Percentiles rank a stretch among this genome's conserved stretches.
phyloP scores from a whole-genome alignment of 2,113 vertebrate species.

The Ia io region DNA sequence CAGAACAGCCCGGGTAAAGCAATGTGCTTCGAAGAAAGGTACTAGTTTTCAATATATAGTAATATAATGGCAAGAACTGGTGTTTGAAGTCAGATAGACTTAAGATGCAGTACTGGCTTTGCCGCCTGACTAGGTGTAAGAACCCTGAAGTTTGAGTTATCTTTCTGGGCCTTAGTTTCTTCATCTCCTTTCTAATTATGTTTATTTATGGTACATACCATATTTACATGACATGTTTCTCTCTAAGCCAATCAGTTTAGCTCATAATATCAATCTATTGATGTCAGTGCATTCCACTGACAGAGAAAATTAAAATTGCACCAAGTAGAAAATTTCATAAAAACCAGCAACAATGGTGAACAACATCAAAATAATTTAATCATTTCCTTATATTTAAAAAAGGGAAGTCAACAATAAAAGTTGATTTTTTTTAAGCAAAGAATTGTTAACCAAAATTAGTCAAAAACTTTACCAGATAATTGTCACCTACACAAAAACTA shows the following conservation, averaged over 20 bases:
- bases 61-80: not conserved
- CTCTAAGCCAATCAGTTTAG: not conserved
- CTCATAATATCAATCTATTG: not conserved
- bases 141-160: not conserved
- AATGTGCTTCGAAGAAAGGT: not conserved
- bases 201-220: not conserved
- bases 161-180: not conserved
- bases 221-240: not conserved
- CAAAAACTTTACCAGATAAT: not conserved
- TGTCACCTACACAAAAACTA: not conserved
- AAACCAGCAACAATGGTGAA: not conserved
- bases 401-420: not conserved
- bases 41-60: not conserved
- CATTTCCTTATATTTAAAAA: constrained; percentile 8
- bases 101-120: not conserved
- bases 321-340: constrained; percentile 19
- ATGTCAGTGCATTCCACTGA: not conserved
- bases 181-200: constrained; percentile 29
- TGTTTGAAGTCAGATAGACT: not conserved
- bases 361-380: not conserved
- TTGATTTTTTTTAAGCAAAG: not conserved
- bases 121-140: not conserved
- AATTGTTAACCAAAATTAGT: constrained; percentile 1
- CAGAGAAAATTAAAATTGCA: not conserved
- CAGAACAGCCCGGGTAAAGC: not conserved